Conservation (phyloP, 2,888 invertebrate genomes). For the Vanessa cardui region DNA sequence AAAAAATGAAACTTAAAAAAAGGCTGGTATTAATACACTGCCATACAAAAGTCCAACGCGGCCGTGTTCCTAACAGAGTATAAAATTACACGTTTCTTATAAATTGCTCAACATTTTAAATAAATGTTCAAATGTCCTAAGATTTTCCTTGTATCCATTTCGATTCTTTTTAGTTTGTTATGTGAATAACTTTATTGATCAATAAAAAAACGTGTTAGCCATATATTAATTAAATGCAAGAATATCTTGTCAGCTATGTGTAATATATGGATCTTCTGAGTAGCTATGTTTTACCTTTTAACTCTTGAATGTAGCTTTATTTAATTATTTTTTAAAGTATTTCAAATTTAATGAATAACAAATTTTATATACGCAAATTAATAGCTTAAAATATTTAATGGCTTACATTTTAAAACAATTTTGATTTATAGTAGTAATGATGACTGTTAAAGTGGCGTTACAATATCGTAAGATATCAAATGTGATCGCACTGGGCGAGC, state of each 20-base stretch:
- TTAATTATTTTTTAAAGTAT: background rate
- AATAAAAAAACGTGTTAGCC: conserved; percentile 11
- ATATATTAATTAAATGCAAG: conserved; percentile 4
- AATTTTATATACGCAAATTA: too few relatives aligned
- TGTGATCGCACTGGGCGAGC: conserved; percentile 49
- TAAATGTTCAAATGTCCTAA: conserved; percentile 13
- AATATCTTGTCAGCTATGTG: background rate
- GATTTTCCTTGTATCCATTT: conserved; percentile 25
- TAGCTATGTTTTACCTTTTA: background rate
- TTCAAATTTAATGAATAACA: background rate
- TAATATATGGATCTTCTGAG: background rate
- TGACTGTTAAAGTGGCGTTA: conserved; percentile 1
- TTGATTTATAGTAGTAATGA: background rate
- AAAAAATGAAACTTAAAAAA: background rate
- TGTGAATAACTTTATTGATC: conserved; percentile 11
- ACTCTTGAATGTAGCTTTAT: background rate
- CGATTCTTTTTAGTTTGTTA: conserved; percentile 4
- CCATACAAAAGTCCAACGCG: conserved; percentile 1
- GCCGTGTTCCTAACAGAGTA: conserved; percentile 5
- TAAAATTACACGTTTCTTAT: conserved; percentile 24
- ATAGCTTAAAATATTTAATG: background rate
- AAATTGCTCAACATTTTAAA: conserved; percentile 18
- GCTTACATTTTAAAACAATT: background rate
- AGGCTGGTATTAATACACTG: conserved; percentile 2
- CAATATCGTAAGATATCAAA: conserved; percentile 34